A percentile compares a stretch with the other conserved stretches of the same genome.
These are phyloP conservation scores for Sceloporus tristichus DNA, from an alignment of 2,113 vertebrate genomes.

Conservation along the genomic window DNA sequence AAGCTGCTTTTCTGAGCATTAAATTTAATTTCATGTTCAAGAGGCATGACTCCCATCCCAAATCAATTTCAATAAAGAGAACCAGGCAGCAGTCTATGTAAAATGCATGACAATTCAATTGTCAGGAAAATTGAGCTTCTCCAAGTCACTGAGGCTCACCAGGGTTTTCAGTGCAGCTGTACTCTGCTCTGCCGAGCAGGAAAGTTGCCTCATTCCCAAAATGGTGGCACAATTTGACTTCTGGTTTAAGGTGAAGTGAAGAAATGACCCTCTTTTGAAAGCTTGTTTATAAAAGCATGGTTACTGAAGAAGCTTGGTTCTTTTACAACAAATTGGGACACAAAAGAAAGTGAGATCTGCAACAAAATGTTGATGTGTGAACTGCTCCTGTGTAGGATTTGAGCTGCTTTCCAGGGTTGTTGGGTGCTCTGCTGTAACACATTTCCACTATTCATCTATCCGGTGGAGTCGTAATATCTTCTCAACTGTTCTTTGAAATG, in stretches of 20 bases:
- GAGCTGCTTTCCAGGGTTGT: neutral
- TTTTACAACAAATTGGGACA: neutral
- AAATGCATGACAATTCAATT: slow-evolving; percentile 15
- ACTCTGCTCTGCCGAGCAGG: neutral
- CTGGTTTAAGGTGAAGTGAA: neutral
- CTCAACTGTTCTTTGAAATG: neutral
- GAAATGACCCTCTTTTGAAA: neutral
- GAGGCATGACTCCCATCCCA: slow-evolving; percentile 48
- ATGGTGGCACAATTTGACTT: neutral
- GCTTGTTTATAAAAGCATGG: neutral
- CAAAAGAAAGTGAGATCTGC: neutral
- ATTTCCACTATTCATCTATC: neutral
- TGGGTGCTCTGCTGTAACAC: neutral
- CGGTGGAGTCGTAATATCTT: no score
- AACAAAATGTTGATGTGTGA: neutral
- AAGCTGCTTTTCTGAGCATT: slow-evolving; percentile 68
- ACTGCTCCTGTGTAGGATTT: neutral
- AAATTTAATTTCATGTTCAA: slow-evolving; percentile 59
- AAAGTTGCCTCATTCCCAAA: neutral
- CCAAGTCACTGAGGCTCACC: neutral
- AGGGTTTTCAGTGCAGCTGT: neutral
- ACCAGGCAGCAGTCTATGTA: slow-evolving; percentile 32
- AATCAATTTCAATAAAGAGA: slow-evolving; percentile 66
- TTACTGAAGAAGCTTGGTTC: no score
- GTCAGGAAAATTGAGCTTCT: slow-evolving; percentile 13